Evolutionary conservation across 2,888 invertebrate species (phyloP).

Genomic region (Trichogramma dendrolimi): DNA sequence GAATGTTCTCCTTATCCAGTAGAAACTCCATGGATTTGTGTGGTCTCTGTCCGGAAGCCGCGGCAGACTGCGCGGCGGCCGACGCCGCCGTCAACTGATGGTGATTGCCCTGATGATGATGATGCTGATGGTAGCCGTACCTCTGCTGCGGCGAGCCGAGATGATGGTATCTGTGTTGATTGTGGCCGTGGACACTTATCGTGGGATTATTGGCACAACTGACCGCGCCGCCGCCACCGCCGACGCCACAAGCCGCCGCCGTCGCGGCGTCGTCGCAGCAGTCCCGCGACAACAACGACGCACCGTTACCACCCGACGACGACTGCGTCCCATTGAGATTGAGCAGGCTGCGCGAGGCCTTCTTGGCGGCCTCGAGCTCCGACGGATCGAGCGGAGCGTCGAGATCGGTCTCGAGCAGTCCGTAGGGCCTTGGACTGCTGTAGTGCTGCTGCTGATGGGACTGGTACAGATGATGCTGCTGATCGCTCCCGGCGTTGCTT

Average conservation of each 20-base stretch:
- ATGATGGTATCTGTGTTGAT: slow-evolving; percentile 41
- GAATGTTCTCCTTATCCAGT: slow-evolving; percentile 87
- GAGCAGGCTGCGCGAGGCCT: slow-evolving; percentile 63
- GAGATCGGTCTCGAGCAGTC: slow-evolving; percentile 86
- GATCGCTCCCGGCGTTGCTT: slow-evolving; percentile 7
- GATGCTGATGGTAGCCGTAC: slow-evolving; percentile 56
- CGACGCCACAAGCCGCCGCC: slow-evolving; percentile 23
- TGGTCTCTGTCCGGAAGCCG: slow-evolving; percentile 52
- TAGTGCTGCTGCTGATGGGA: slow-evolving; percentile 32
- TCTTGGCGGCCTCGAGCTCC: slow-evolving; percentile 48
- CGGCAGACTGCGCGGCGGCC: slow-evolving; percentile 20
- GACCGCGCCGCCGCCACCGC: no score
- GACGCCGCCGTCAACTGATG: slow-evolving; percentile 34
- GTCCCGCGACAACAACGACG: slow-evolving; percentile 48
- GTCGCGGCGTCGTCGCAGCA: slow-evolving; percentile 47
- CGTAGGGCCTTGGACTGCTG: slow-evolving; percentile 62
- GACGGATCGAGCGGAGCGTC: slow-evolving; percentile 58
- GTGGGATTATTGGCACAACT: no score
- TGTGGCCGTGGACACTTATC: no score
- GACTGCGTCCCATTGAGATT: slow-evolving; percentile 55
- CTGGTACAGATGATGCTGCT: slow-evolving; percentile 16
- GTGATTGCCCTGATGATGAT: slow-evolving; percentile 8
- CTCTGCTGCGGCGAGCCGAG: slow-evolving; percentile 11
- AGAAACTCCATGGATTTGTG: slow-evolving; percentile 95
- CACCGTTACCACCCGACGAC: slow-evolving; percentile 49